A percentile compares a stretch with the other conserved stretches of the same genome.
Evolutionary conservation across 1,140 invertebrate species (phyloP).

Genomic region (Leptopilina clavipes): DNA sequence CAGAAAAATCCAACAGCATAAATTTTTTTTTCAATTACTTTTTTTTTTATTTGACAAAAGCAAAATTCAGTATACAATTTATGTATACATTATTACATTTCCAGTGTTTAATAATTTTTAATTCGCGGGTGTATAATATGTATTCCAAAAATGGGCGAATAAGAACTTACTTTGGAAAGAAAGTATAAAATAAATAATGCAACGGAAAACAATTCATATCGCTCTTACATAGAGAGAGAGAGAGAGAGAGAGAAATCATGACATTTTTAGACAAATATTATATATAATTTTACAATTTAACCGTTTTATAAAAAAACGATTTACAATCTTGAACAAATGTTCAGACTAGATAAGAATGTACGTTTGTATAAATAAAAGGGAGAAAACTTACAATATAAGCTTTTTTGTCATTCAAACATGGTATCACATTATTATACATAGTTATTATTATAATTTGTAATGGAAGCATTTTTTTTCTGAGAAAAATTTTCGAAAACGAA

Average conservation of each 20-base stretch:
- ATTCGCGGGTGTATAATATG: no score
- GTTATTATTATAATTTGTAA: not conserved
- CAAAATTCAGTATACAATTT: no score
- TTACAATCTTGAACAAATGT: not conserved
- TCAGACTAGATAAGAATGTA: not conserved
- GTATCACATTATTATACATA: not conserved
- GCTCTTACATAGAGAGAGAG: no score
- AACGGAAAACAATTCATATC: no score
- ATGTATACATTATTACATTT: no score
- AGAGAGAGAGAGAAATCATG: not conserved
- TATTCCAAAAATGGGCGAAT: no score
- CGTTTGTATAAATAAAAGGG: slow-evolving; percentile 16
- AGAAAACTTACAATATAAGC: not conserved
- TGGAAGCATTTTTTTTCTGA: no score
- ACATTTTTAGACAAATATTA: not conserved
- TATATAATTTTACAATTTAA: not conserved
- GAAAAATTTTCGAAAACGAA: no score
- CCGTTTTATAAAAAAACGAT: not conserved
- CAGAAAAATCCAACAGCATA: not conserved
- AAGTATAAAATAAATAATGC: no score
- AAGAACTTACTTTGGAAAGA: no score
- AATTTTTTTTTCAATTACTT: not conserved
- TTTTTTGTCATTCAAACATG: slow-evolving; percentile 29
- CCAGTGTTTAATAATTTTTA: no score
- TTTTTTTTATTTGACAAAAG: no score